phyloP scores from a whole-genome alignment of 2,888 invertebrate species.

The Seira ritae region DNA sequence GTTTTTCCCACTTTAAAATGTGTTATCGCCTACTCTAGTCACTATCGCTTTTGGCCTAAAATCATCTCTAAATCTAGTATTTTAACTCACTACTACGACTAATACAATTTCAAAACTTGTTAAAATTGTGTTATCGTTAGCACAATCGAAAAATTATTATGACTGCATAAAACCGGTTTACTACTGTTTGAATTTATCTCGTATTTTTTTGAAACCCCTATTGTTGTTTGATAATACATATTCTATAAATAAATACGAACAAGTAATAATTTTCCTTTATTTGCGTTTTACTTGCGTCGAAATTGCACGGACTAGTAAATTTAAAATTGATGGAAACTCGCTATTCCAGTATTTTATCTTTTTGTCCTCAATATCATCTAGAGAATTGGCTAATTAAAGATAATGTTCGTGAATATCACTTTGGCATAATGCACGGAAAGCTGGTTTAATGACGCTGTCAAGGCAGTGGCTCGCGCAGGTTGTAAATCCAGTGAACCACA shows the following conservation, averaged over 20 bases:
- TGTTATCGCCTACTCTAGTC: background rate
- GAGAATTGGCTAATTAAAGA: too few species aligned
- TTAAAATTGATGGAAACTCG: background rate
- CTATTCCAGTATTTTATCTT: slow-evolving; percentile 8
- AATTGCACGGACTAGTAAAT: background rate
- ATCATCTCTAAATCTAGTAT: background rate
- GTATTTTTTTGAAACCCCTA: too few species aligned
- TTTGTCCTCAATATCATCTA: slow-evolving; percentile 9
- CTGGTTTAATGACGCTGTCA: background rate
- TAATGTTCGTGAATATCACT: too few species aligned
- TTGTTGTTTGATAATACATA: too few species aligned
- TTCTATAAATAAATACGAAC: too few species aligned
- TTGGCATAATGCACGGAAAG: background rate
- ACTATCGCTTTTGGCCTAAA: slow-evolving; percentile 9
- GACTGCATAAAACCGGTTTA: slow-evolving; percentile 8
- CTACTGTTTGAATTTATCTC: background rate
- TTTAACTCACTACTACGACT: background rate
- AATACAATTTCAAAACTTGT: background rate
- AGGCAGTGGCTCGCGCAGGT: background rate
- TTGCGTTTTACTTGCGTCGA: background rate
- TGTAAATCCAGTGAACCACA: slow-evolving; percentile 8
- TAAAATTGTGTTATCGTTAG: slow-evolving; percentile 7
- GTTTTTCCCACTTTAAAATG: slow-evolving; percentile 5
- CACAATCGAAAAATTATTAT: background rate
- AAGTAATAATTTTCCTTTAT: background rate